Base-by-base conservation (phyloP, 2,888 invertebrate species). In the Erynnis tages region DNA sequence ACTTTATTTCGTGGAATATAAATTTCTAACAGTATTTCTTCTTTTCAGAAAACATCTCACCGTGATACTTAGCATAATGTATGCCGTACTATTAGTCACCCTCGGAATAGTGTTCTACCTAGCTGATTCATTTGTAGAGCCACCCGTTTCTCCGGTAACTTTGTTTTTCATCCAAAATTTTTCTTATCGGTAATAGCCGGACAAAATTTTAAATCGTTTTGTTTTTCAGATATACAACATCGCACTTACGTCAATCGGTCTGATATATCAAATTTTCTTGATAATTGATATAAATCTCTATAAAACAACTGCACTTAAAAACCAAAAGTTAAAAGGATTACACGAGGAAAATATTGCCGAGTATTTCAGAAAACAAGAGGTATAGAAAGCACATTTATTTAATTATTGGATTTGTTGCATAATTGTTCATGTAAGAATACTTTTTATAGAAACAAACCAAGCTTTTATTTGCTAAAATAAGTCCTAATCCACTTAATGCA, bases 1-100 rank as follows among this genome's bases (percentile, higher is more conserved):
- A n/a, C n/a, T n/a, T n/a, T n/a, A n/a, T n/a, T n/a, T n/a, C n/a
- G n/a, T n/a, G n/a, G n/a, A n/a, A n/a, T n/a, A n/a, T n/a, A n/a
- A n/a, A n/a, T n/a, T n/a, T n/a, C n/a, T n/a, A n/a, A n/a, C n/a
- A n/a, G n/a, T 13, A 13, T 23, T 17, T 11, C 2, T 17, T 19
- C 23, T 37, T 30, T 47, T 54, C 85, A 93, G 93, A 60, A 87
- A 89, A 65, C 91, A 91, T 65, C 68, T 93, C 57, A 91, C 92
- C 2, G 82, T 91, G 41, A 91, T 93, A 46, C 73, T 92, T 60
- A 94, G 94, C 69, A 91, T 92, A 55, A 91, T 93, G 64, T 94
- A 94, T 65, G 93, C 93, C 32, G 90, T 94, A 57, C 86, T 94
- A 60, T 73, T 94, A 55, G 90, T 94, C 2, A 93, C 93, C 16